Percentiles rank a stretch among this genome's conserved stretches.
phyloP scores from a whole-genome alignment of 2,113 vertebrate genomes.

The Artemisiospiza belli region DNA sequence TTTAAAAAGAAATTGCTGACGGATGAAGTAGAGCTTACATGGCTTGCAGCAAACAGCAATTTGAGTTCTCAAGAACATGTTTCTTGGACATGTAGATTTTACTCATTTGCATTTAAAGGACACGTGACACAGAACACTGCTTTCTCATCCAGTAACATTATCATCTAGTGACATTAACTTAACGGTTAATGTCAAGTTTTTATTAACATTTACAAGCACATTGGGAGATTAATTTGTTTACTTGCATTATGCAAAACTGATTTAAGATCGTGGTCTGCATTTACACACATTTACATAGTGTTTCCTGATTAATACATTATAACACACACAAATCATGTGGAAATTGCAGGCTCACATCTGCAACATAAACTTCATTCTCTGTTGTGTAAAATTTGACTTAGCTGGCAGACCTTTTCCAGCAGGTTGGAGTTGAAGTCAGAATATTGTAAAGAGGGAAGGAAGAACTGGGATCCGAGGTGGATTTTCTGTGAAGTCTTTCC shows the following conservation, averaged over 20 bases:
- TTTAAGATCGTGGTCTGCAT: conserved; percentile 25
- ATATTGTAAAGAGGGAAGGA: not conserved
- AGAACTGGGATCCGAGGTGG: not conserved
- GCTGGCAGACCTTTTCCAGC: not conserved
- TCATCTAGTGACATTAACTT: not conserved
- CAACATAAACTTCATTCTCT: not conserved
- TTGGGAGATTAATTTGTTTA: conserved; percentile 62
- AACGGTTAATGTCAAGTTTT: conserved; percentile 46
- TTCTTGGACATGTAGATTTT: not conserved
- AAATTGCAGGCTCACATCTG: conserved; percentile 11
- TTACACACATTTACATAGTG: conserved; percentile 51
- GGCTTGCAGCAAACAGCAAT: conserved; percentile 11
- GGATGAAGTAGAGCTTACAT: not conserved
- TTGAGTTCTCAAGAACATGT: conserved; percentile 12
- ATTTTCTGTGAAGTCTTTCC: not conserved
- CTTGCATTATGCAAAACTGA: conserved; percentile 55
- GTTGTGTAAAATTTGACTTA: not conserved
- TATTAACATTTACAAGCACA: conserved; percentile 53
- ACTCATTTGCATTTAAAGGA: conserved; percentile 18
- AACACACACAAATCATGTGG: conserved; percentile 21
- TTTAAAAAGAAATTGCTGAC: conserved; percentile 28
- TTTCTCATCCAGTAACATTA: conserved; percentile 14
- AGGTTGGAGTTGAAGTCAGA: not conserved
- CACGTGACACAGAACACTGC: not conserved
- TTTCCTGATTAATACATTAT: conserved; percentile 34